Percentiles rank a stretch among this genome's conserved stretches.
Evolutionary conservation across 2,113 vertebrate genomes (phyloP).

Genomic region (Perca fluviatilis): DNA sequence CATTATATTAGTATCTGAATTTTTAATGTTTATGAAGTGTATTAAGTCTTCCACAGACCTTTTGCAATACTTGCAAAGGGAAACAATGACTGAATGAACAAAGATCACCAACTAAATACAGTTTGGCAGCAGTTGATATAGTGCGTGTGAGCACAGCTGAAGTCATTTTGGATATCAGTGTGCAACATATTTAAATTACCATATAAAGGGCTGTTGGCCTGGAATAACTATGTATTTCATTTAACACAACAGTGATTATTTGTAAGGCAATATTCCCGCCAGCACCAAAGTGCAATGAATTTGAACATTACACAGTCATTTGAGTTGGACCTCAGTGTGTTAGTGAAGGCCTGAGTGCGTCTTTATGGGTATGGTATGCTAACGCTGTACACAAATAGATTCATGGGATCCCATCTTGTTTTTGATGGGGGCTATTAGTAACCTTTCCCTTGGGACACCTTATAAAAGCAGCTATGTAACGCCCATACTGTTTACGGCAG

Average conservation of each 20-base stretch:
- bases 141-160: neutral
- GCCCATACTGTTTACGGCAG: constrained; percentile 1
- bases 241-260: constrained; percentile 41
- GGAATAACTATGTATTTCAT: constrained; percentile 39
- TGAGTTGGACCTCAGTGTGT: neutral
- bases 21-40: no score
- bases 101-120: neutral
- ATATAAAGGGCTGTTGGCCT: constrained; percentile 7
- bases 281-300: constrained; percentile 23
- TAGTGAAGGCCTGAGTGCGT: constrained; percentile 9
- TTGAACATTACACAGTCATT: constrained; percentile 3
- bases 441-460: neutral
- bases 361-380: neutral
- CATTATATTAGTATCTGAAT: no score
- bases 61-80: no score
- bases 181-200: constrained; percentile 26
- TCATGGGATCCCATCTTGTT: constrained; percentile 16
- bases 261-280: constrained; percentile 11
- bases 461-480: neutral
- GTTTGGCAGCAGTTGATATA: neutral
- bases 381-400: constrained; percentile 16
- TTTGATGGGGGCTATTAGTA: constrained; percentile 4
- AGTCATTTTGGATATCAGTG: constrained; percentile 14
- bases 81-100: neutral
- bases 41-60: no score